A percentile compares a stretch with the other conserved stretches of the same genome.
phyloP scores from a whole-genome alignment of 2,888 invertebrate species.

The Ypsolopha sequella region DNA sequence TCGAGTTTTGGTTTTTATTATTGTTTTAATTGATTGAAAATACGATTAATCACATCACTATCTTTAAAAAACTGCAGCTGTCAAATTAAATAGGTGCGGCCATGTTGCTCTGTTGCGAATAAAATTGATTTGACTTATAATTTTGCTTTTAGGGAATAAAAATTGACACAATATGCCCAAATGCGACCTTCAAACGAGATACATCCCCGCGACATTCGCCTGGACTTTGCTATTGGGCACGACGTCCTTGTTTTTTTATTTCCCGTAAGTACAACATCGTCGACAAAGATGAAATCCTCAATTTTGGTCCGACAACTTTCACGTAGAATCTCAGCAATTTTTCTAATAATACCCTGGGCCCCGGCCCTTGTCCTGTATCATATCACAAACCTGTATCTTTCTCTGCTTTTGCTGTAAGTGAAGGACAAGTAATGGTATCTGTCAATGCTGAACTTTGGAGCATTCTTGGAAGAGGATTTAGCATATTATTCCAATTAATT shows the following conservation, averaged over 20 bases:
- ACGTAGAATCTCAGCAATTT: slow-evolving; percentile 48
- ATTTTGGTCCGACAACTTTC: slow-evolving; percentile 65
- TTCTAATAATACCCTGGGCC: slow-evolving; percentile 50
- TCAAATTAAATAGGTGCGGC: slow-evolving; percentile 71
- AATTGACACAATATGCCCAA: slow-evolving; percentile 85
- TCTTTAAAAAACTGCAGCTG: slow-evolving; percentile 23
- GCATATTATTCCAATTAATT: background rate
- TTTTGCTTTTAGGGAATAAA: slow-evolving; percentile 57
- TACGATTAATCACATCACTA: background rate
- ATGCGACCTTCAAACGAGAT: slow-evolving; percentile 97
- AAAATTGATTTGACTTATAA: slow-evolving; percentile 48
- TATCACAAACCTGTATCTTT: background rate
- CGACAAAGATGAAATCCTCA: slow-evolving; percentile 44
- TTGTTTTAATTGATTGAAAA: background rate
- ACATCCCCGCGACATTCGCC: slow-evolving; percentile 98
- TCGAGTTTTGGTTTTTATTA: too few species aligned
- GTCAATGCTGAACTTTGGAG: slow-evolving; percentile 1
- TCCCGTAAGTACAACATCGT: slow-evolving; percentile 87
- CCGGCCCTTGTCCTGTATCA: slow-evolving; percentile 9
- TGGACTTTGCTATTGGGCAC: slow-evolving; percentile 96
- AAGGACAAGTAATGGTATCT: background rate
- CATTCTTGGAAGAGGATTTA: background rate
- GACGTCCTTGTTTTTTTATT: slow-evolving; percentile 95
- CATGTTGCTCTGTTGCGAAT: slow-evolving; percentile 73
- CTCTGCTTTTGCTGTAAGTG: background rate